A percentile compares a stretch with the other conserved stretches of the same genome.
These are phyloP conservation scores for Eutolmus rufibarbis DNA, from an alignment of 2,888 invertebrate genomes.

Conservation along the genomic window DNA sequence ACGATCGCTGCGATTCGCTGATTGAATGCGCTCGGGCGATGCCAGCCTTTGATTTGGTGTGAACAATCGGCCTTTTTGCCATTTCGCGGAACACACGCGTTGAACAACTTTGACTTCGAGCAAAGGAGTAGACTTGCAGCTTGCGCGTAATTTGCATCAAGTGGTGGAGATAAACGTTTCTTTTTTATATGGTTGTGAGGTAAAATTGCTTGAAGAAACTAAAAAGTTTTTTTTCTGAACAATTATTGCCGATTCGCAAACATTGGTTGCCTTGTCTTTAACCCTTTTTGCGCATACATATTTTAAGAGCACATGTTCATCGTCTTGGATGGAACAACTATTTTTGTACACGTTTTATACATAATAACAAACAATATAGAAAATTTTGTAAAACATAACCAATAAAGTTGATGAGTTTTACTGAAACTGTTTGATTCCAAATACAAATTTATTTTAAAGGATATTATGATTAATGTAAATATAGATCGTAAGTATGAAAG, in stretches of 20 bases:
- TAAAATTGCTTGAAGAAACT: not conserved
- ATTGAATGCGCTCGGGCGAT: constrained; percentile 11
- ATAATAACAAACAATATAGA: not conserved
- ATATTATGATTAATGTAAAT: too few relatives aligned
- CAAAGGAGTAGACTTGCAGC: not conserved
- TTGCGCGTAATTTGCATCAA: not conserved
- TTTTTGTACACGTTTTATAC: too few relatives aligned
- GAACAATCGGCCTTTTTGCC: constrained; percentile 12
- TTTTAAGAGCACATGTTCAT: not conserved
- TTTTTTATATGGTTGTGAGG: not conserved
- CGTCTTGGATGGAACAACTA: not conserved
- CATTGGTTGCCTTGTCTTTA: not conserved
- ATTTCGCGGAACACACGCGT: constrained; percentile 23
- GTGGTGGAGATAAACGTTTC: not conserved
- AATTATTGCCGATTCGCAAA: not conserved
- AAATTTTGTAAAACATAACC: not conserved
- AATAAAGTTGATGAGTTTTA: not conserved
- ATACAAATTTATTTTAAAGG: too few relatives aligned
- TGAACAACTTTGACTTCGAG: not conserved
- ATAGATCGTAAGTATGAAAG: too few relatives aligned
- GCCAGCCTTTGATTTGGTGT: constrained; percentile 30
- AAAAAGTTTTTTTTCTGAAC: not conserved
- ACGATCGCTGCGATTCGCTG: not conserved
- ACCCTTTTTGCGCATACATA: not conserved
- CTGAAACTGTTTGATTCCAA: too few relatives aligned